Base-by-base conservation (phyloP, 2,113 vertebrate genomes). In the Marcusenius ussheri region DNA sequence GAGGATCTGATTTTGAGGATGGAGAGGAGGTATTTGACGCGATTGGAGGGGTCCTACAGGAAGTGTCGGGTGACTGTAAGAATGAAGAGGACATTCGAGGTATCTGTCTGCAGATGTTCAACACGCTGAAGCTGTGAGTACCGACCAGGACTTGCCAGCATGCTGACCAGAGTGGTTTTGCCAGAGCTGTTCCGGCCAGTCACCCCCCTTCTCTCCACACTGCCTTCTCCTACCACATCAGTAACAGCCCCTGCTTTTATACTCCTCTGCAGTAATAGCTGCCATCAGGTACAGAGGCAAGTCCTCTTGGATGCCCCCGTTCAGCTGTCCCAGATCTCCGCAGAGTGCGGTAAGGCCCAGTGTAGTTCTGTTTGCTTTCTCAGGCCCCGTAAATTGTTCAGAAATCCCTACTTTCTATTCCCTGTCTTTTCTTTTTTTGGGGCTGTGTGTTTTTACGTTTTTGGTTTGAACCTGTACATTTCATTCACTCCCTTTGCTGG, bases 21-120 rank as follows among this genome's bases (percentile, higher is more conserved):
- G 97, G 95, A 31, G 97, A 98, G 66, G 98, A 99, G 51, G 96
- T 99, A 27, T 97, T 96, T 90, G 98, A 99, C 8, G 98, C 98
- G 0, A 95, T 99, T 3, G 98, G 98, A 0, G 98, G 97, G 0
- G 95, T 99, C 90, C 94, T 99, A 90, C 97, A 98, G 92, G 98
- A 97, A 11, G 97, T 98, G 90, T 97, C 97, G 0, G 95, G 95
- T 5, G 97, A 98, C 95, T 94, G 93, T 77, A 99, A 99, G 88
- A 98, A 98, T 88, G 97, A 98, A 88, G 97, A 97, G 0, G 96
- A 98, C 90, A 95, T 99, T 90, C 94, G 97, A 87, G 95, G 97
- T 66, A 97, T 99, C 91, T 99, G 98, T 91, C 95, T 97, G 90
- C 97, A 97, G 93, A 98, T 99, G 97, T 99, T 97, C 95, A 97